Evolutionary conservation across 2,113 vertebrate genomes (phyloP).

Genomic region (Thinocorus orbignyianus): DNA sequence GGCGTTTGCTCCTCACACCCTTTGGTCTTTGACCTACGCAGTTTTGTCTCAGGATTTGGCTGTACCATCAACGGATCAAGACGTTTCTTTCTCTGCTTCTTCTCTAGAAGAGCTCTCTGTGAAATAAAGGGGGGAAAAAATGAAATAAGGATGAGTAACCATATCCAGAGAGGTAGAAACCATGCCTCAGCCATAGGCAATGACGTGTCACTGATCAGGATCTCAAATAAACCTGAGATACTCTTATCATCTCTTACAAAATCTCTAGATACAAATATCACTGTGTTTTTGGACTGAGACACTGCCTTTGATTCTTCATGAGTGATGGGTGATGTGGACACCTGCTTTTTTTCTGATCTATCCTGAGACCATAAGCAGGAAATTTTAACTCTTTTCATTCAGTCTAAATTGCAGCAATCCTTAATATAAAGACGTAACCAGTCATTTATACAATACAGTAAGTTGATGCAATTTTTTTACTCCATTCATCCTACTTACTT

Average conservation of each 20-base stretch:
- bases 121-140: neutral
- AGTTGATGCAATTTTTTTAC: neutral
- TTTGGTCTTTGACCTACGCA: constrained; percentile 76
- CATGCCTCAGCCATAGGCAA: neutral
- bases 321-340: neutral
- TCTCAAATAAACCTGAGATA: neutral
- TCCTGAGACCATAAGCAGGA: neutral
- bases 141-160: neutral
- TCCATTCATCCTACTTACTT: neutral
- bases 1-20: constrained; percentile 85
- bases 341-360: neutral
- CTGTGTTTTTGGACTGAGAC: neutral
- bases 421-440: neutral
- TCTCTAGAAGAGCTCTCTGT: constrained; percentile 90
- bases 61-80: constrained; percentile 93
- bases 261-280: neutral
- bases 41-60: constrained; percentile 87
- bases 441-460: neutral
- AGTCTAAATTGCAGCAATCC: neutral
- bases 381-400: neutral
- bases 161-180: neutral
- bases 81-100: constrained; percentile 90
- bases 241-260: neutral
- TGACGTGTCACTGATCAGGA: neutral
- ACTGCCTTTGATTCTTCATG: neutral